Percentiles rank a stretch among this genome's conserved stretches.
Evolutionary conservation across 2,888 invertebrate genomes (phyloP).

Genomic region (Coenonympha arcania): DNA sequence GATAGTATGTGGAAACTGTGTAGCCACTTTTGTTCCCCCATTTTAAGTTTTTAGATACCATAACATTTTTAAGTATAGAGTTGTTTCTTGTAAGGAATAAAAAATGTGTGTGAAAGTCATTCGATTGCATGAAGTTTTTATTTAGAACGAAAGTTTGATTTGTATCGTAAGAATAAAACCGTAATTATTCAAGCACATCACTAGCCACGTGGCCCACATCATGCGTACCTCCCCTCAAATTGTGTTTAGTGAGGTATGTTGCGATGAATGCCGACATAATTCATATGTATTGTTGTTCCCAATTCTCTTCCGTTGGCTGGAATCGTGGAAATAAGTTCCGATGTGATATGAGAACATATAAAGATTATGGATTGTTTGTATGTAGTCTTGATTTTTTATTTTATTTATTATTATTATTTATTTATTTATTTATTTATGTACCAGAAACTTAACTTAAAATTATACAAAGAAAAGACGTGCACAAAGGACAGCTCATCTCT

Average conservation of each 20-base stretch:
- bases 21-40: too few species aligned
- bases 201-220: slow-evolving; percentile 36
- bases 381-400: neutral
- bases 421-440: too few species aligned
- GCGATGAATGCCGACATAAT: slow-evolving; percentile 41
- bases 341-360: neutral
- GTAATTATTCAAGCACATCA: neutral
- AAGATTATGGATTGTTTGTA: neutral
- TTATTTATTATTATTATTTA: too few species aligned
- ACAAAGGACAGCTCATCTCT: too few species aligned
- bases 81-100: too few species aligned
- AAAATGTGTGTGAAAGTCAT: too few species aligned
- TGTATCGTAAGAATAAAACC: neutral
- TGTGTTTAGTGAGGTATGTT: slow-evolving; percentile 46
- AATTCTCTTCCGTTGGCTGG: slow-evolving; percentile 10
- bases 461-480: too few species aligned
- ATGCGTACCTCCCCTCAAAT: slow-evolving; percentile 43
- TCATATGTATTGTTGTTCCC: slow-evolving; percentile 37
- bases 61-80: too few species aligned
- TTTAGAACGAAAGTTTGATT: neutral
- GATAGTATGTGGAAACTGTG: too few species aligned
- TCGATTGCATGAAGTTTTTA: too few species aligned
- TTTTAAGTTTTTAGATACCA: too few species aligned
- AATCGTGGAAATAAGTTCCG: slow-evolving; percentile 7
- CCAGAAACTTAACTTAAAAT: too few species aligned